Conservation (phyloP, 2,113 vertebrate genomes). For the Passer montanus region DNA sequence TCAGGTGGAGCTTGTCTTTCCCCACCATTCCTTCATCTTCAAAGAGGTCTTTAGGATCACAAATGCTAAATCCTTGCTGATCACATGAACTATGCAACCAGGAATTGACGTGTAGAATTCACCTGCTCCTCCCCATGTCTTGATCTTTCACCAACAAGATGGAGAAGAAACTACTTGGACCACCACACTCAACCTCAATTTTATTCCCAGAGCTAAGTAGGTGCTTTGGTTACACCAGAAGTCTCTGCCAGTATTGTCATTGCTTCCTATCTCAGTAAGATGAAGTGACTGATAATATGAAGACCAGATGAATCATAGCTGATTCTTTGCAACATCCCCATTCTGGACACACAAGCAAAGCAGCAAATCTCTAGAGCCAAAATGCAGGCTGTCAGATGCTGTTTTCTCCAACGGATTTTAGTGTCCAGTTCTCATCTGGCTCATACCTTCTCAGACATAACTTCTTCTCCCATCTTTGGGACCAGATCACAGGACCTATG, state of each 20-base stretch:
- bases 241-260: background rate
- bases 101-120: background rate
- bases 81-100: background rate
- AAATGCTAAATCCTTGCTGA: background rate
- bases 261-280: background rate
- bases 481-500: background rate
- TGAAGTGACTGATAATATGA: background rate
- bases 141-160: background rate
- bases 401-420: background rate
- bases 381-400: background rate
- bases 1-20: background rate
- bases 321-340: background rate
- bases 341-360: background rate
- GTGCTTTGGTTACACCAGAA: background rate
- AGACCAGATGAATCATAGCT: background rate
- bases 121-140: background rate
- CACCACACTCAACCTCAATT: accelerated
- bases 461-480: background rate
- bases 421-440: background rate
- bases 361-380: background rate
- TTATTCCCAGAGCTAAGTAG: background rate
- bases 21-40: background rate
- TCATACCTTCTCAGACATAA: background rate
- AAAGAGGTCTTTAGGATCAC: background rate
- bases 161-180: background rate